Conservation (phyloP, 2,888 invertebrate species). For the Tipula confusa region DNA sequence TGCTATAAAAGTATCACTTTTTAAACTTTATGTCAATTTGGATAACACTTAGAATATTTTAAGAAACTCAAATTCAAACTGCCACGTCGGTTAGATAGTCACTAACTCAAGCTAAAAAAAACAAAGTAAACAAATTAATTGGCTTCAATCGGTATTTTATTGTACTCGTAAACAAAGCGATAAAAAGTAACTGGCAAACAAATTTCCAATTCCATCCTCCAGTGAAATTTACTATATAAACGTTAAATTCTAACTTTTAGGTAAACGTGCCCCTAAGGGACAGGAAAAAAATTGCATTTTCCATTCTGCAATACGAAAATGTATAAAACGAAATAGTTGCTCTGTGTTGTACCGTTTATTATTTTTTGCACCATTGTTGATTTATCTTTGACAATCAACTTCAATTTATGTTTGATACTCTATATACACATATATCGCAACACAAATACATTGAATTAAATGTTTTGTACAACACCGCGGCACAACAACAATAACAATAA, state of each 20-base stretch:
- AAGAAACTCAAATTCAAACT: no score
- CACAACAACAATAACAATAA: neutral
- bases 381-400: neutral
- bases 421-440: neutral
- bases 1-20: no score
- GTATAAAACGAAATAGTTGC: neutral
- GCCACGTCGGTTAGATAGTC: no score
- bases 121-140: no score
- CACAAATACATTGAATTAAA: neutral
- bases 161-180: neutral
- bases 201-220: neutral
- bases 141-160: neutral
- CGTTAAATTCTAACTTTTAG: neutral
- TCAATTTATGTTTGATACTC: neutral
- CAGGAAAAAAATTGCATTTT: neutral
- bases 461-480: neutral
- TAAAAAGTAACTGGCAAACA: neutral
- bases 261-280: neutral
- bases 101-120: no score
- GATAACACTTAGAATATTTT: no score
- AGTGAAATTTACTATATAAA: neutral
- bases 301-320: neutral
- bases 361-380: neutral
- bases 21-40: no score
- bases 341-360: neutral